These are phyloP conservation scores for Mycalesis mineus DNA, from an alignment of 2,888 invertebrate species.

Conservation along the genomic window DNA sequence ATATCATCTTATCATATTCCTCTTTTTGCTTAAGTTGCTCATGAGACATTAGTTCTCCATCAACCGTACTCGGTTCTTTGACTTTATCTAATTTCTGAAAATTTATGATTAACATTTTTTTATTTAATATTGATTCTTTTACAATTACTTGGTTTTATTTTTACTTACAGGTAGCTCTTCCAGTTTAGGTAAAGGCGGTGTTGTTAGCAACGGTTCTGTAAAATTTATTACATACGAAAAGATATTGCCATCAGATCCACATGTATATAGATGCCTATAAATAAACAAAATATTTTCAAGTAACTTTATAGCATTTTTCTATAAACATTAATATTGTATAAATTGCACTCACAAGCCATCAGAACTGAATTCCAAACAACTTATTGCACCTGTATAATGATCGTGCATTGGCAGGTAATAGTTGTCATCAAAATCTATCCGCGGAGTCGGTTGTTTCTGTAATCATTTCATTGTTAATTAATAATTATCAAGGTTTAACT, in stretches of 20 bases:
- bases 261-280: constrained; percentile 73
- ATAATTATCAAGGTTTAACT: too few relatives aligned
- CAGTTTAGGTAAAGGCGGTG: constrained; percentile 25
- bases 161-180: constrained; percentile 44
- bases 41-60: constrained; percentile 68
- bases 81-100: constrained; percentile 44
- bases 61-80: constrained; percentile 57
- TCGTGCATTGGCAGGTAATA: constrained; percentile 87
- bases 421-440: constrained; percentile 76
- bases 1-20: constrained; percentile 80
- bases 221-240: constrained; percentile 82
- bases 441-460: constrained; percentile 62
- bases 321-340: neutral
- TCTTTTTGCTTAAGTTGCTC: constrained; percentile 84
- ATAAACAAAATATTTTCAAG: neutral
- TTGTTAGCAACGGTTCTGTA: constrained; percentile 45
- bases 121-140: too few relatives aligned
- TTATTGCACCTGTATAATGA: constrained; percentile 82
- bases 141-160: neutral
- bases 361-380: constrained; percentile 79
- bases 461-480: too few relatives aligned
- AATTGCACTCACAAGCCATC: constrained; percentile 73
- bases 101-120: too few relatives aligned
- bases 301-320: neutral
- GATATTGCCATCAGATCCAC: constrained; percentile 87